Base-by-base conservation (phyloP, 2,113 vertebrate genomes). In the Hyaena hyaena region DNA sequence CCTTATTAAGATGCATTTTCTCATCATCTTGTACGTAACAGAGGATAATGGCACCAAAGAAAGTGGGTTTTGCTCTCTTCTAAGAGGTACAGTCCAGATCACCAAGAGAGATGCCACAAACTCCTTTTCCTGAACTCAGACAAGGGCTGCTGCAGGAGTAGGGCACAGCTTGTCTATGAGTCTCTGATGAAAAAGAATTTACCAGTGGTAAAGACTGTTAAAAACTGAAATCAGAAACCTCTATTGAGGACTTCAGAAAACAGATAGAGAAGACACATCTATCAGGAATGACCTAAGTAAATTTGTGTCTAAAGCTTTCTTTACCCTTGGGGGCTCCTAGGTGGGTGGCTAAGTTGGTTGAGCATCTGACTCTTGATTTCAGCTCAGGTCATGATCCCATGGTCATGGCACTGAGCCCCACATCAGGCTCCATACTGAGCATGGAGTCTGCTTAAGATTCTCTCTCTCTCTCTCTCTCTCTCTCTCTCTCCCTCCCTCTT, bases 1-100 rank as follows among this genome's bases (percentile, higher is more conserved):
- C n/a, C 81, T 76, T 88, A 16, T 68, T 85, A 79, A 93, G 55
- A 84, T 77, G 50, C 4, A 55, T 93, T 92, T 96, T 90, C 63
- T 96, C 66, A 65, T 74, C 82, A 79, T 28, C 53, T 58, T 53
- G 10, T 81, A 23, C 58, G 89, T 93, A 65, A 92, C 21, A 53
- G 10, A 53, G 96, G 35, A 95, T 28, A 79, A 53, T 63, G 73
- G 10, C 65, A 93, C 50, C 84, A 81, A 87, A 4, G 7, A 95
- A 91, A 79, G 4, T 69, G 69, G 48, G 28, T 17, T 97, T 89
- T 92, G 16, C 28, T 95, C 28, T 86, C 35, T 94, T 90, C 35
- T 26, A n/a, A 88, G 81, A 96, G 21, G 74, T 45, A 69, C 2
- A 66, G 45, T 83, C 24, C 55, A 61, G n/a, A 39, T 66, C 31